Evolutionary conservation across 2,888 invertebrate genomes (phyloP).

Genomic region (Sisyra nigra): DNA sequence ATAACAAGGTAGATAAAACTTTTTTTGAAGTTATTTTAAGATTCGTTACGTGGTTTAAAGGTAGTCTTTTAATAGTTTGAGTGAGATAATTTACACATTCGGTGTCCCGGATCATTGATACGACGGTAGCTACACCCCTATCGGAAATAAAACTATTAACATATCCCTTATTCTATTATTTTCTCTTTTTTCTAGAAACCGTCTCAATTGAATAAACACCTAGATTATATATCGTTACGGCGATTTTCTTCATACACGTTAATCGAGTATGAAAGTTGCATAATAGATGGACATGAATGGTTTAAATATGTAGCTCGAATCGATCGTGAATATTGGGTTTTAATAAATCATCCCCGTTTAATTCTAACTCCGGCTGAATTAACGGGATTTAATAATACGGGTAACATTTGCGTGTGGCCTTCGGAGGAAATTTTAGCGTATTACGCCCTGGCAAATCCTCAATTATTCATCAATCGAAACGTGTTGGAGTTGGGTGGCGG

Average conservation of each 20-base stretch:
- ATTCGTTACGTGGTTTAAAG: no score
- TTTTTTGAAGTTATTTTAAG: no score
- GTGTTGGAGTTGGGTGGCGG: conserved; percentile 71
- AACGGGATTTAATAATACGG: conserved; percentile 70
- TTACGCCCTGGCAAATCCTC: conserved; percentile 44
- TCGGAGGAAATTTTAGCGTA: conserved; percentile 61
- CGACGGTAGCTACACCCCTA: no score
- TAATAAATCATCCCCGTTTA: conserved; percentile 37
- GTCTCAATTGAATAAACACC: conserved; percentile 13
- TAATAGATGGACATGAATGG: conserved; percentile 32
- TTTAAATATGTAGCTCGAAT: conserved; percentile 40
- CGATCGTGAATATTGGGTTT: conserved; percentile 31
- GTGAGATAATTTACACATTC: no score
- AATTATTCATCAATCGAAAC: conserved; percentile 45
- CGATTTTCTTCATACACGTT: conserved; percentile 27
- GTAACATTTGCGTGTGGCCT: conserved; percentile 67
- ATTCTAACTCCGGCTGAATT: conserved; percentile 51
- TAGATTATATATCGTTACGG: conserved; percentile 22
- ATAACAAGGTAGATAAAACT: no score
- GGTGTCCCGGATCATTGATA: no score
- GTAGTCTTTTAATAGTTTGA: no score
- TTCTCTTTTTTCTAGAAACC: conserved; percentile 5
- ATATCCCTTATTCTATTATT: no score
- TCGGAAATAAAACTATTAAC: no score
- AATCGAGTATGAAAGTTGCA: conserved; percentile 16